Base-by-base conservation (phyloP, 1,140 invertebrate species). In the Euglossa dilemma region DNA sequence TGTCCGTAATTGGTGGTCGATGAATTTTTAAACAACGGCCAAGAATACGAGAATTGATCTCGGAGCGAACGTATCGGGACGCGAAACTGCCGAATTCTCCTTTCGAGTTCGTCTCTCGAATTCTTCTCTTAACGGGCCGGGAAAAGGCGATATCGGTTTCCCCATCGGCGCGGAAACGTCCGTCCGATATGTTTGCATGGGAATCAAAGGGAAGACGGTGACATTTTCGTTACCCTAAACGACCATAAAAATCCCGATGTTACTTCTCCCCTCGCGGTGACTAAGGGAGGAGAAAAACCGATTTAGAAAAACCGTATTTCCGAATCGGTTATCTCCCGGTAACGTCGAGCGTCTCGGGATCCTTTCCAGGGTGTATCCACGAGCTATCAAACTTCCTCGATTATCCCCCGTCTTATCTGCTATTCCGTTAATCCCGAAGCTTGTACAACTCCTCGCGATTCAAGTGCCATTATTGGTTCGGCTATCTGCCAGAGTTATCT, bases 1-100 rank as follows among this genome's bases (percentile, higher is more conserved):
- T 57, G 54, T 20, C 14, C 18, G 71, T 73, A 73, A 73, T 73
- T 57, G 71, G 36, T n/a, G 16, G 36, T 25, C 36, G 71, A 45
- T 73, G 0, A 57, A 59, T 73, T 73, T 20, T 73, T 73, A 57
- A 73, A 73, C 11, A 73, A 36, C 23, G 14, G 3, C 23, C 71
- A 59, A 57, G 16, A 57, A 73, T 57, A 57, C 20, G 50, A 56
- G 47, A 28, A 54, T 8, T 56, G 50, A 36, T 28, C 70, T 71
- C 23, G 54, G n/a, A 45, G 9, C 20, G 20, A 4, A 14, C 16
- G 23, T 7, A 47, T 47, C 23, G 9, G 16, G 1, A 14, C 16
- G 9, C 4, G 14, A 47, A 47, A 47, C 45, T 8, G 4, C 2
- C 1, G 18, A 64, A 64, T 5, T 64, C 36, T 20, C 12, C 4